Base-by-base conservation (phyloP, 2,797 vertebrate species). In the Danio jaintianensis region DNA sequence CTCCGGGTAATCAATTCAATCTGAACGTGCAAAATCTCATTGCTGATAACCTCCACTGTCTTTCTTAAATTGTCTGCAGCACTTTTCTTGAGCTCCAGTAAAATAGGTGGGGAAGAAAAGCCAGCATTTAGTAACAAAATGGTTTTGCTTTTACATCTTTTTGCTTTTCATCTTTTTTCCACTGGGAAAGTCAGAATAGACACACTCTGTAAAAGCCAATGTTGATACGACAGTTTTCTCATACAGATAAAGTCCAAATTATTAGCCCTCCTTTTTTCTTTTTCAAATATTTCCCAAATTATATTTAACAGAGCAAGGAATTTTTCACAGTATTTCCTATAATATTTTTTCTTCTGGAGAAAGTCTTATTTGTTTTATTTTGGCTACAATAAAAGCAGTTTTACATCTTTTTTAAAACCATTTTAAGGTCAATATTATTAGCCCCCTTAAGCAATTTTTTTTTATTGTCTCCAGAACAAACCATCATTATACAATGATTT, bases 161-260 rank as follows among this genome's bases (percentile, higher is more conserved):
- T n/a, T n/a, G n/a, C 56, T 86, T 89, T 88, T 55, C 83, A 81
- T 89, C 83, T 74, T 43, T 68, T 80, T 78, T 50, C 67, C 38
- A 61, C 40, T 52, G 56, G 64, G 48, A 76, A 62, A 72, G 68
- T 63, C 55, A 61, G 66, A 15, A 72, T 58, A 78, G 63, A 13
- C 74, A 84, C 38, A 18, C 6, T 56, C 72, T 86, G 84, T 90
- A 81, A 64, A 62, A 88, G 82, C 88, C 78, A 71, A 50, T 64
- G 69, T 70, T 80, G 88, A 88, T 85, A 83, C 87, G 77, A 88
- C 82, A 85, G 77, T 79, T 73, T 47, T 75, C 22, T 75, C 16
- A 75, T 87, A 29, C 29, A 29, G 29, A 29, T 29, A 1, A 29
- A 1, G 29, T 29, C 29, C 29, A 3, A n/a, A n/a, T n/a, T n/a